These are phyloP conservation scores for Zaprionus tsacasi DNA, from an alignment of 1,140 invertebrate species.

Conservation along the genomic window DNA sequence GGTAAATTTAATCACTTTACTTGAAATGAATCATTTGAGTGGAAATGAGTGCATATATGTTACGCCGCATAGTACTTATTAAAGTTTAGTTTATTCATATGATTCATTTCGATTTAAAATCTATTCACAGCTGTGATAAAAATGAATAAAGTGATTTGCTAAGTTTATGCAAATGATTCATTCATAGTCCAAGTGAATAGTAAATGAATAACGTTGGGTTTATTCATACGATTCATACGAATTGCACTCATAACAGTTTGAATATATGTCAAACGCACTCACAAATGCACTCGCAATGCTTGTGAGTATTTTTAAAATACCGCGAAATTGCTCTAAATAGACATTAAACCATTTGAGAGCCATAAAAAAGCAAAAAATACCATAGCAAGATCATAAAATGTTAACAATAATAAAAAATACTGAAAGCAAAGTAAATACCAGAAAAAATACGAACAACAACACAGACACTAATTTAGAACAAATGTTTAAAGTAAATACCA, in stretches of 20 bases:
- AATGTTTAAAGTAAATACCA: conserved; percentile 26
- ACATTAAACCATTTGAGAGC: conserved; percentile 22
- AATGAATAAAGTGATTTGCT: too few species aligned
- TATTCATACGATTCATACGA: background rate
- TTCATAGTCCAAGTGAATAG: background rate
- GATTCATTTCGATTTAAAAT: background rate
- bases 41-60: too few species aligned
- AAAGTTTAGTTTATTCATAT: background rate
- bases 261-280: background rate
- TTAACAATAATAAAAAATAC: conserved; percentile 12
- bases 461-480: conserved; percentile 30
- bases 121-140: background rate
- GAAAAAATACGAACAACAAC: background rate
- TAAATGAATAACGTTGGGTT: background rate
- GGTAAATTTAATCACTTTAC: too few species aligned
- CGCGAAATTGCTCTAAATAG: background rate
- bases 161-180: too few species aligned
- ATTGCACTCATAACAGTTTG: background rate
- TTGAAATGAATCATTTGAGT: background rate
- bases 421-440: conserved; percentile 6
- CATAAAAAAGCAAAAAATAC: conserved; percentile 4
- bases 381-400: conserved; percentile 24
- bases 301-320: conserved; percentile 3
- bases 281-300: background rate
- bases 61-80: too few species aligned